Conservation (phyloP, 1,140 invertebrate genomes). For the silkworm (Bombyx mori) region DNA sequence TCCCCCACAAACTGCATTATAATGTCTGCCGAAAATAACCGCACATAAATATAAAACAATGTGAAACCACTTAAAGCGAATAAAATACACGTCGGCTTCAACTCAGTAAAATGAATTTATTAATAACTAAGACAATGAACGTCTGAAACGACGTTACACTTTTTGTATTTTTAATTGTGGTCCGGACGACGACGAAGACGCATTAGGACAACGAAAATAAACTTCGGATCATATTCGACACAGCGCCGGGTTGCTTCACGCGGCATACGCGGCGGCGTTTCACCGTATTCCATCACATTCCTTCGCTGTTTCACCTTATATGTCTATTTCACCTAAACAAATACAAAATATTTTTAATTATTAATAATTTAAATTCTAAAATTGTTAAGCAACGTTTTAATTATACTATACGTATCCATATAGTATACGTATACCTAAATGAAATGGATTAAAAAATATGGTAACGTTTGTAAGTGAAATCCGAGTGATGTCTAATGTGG, state of each 20-base stretch:
- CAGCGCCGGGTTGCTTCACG: slow-evolving; percentile 16
- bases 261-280: slow-evolving; percentile 6
- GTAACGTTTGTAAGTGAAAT: no score
- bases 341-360: no score
- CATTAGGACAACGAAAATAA: slow-evolving; percentile 68
- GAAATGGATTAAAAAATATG: no score
- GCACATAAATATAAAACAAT: slow-evolving; percentile 71
- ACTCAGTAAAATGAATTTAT: slow-evolving; percentile 71
- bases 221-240: slow-evolving; percentile 65
- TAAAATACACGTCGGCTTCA: slow-evolving; percentile 69
- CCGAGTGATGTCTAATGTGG: no score
- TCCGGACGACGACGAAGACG: slow-evolving; percentile 59
- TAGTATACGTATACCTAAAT: no score
- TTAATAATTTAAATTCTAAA: no score
- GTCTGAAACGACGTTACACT: slow-evolving; percentile 65
- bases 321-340: no score
- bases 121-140: slow-evolving; percentile 71
- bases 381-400: no score
- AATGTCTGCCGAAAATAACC: slow-evolving; percentile 68
- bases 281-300: neutral
- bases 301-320: no score
- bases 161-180: slow-evolving; percentile 71
- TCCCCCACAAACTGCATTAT: slow-evolving; percentile 69
- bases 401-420: no score
- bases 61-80: slow-evolving; percentile 71